Evolutionary conservation across 2,113 vertebrate species (phyloP).

Genomic region (Puntigrus tetrazona): DNA sequence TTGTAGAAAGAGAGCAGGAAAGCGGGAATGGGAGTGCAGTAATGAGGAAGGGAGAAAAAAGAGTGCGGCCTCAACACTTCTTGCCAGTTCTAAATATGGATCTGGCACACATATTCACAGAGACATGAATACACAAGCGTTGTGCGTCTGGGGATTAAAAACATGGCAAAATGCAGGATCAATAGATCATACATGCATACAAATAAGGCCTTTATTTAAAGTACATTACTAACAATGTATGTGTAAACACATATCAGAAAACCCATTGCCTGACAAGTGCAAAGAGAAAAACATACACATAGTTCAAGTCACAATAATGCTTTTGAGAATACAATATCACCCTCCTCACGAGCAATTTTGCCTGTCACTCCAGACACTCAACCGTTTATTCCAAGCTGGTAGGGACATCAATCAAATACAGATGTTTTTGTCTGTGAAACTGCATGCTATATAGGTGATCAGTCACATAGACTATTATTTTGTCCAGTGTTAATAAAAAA

Average conservation of each 20-base stretch:
- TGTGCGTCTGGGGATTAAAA: background rate
- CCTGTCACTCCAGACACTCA: background rate
- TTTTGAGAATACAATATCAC: background rate
- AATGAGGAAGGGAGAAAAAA: conserved; percentile 60
- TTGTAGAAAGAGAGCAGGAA: conserved; percentile 62
- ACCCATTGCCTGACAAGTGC: background rate
- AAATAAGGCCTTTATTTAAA: conserved; percentile 17
- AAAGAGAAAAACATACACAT: background rate
- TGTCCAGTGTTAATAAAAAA: background rate
- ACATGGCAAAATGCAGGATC: conserved; percentile 27
- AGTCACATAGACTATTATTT: background rate
- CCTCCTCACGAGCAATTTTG: background rate
- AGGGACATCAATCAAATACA: background rate
- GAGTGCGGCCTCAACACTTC: conserved; percentile 12
- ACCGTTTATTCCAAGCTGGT: background rate
- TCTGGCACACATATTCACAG: conserved; percentile 4
- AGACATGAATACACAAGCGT: conserved; percentile 41
- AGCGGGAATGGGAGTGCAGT: conserved; percentile 47
- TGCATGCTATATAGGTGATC: background rate
- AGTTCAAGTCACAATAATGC: background rate
- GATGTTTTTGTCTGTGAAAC: background rate
- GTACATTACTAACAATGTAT: background rate
- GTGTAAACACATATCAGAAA: background rate
- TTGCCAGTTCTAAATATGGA: conserved; percentile 17
- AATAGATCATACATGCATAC: conserved; percentile 16